Evolutionary conservation across 1,140 invertebrate genomes (phyloP), one percentile per base, ranked within the genome.

Genomic region (Nasonia giraulti): DNA sequence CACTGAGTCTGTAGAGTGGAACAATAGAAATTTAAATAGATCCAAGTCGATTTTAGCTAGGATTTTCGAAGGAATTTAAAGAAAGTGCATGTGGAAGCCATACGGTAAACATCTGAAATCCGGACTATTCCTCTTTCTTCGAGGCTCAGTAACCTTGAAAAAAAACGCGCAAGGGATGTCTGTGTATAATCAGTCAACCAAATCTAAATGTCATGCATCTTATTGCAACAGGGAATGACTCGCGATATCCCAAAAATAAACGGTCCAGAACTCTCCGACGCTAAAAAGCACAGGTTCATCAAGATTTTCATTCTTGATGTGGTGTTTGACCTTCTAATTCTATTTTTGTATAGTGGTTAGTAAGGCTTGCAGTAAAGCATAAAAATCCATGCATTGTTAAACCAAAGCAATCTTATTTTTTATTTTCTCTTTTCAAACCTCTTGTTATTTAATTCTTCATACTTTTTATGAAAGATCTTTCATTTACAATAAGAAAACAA

Each of bases 201-300:
- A 88, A 89, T 89, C 81, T 79, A 89, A 90, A 87, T 91, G 90
- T 89, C 90, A 91, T 90, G 86, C 86, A 90, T 89, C 87, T 89
- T 37, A 37, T 37, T 88, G 87, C 82, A 86, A 88, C 86, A 80
- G 87, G 86, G 88, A 90, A 89, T 91, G 89, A 89, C 85, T 90
- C 80, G 87, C 85, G 80, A 80, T 85, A 85, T 85, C 77, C 62
- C 80, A 82, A 87, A 87, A 90, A 89, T 89, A 89, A 88, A 85
- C 86, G 81, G 78, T 86, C 74, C 79, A 83, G 76, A 88, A 86
- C 76, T 47, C 55, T 83, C 86, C 62, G 75, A 86, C 78, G 40
- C n/a, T 74, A 40, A 78, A 78, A 77, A 81, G 76, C 76, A 83
- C 78, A 86, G 74, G 82, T 76, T 82, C 68, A 85, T 66, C 12